Conservation (phyloP, 1,140 invertebrate species). For the Agrypnia vestita region DNA sequence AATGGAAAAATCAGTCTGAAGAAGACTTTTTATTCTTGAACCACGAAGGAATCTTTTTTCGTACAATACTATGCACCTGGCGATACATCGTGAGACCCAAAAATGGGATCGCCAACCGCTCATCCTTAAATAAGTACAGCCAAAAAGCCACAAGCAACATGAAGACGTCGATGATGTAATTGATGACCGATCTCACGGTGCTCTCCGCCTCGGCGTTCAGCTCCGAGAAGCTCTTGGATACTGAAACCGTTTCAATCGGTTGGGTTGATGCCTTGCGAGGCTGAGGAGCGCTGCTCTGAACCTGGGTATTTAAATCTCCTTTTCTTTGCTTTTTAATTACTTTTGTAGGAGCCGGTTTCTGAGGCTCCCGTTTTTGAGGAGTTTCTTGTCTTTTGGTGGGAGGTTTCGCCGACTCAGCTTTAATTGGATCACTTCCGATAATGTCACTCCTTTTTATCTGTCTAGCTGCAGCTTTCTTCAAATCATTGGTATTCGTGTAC, state of each 20-base stretch:
- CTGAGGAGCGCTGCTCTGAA: conserved; percentile 64
- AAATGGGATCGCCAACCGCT: conserved; percentile 83
- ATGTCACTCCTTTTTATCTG: conserved; percentile 62
- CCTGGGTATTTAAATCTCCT: conserved; percentile 57
- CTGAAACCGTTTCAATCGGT: conserved; percentile 69
- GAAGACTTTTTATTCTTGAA: conserved; percentile 57
- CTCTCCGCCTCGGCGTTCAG: conserved; percentile 75
- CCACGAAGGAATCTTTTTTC: conserved; percentile 69
- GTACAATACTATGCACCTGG: conserved; percentile 78
- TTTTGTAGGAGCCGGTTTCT: conserved; percentile 43
- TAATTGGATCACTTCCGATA: conserved; percentile 27
- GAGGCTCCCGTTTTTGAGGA: conserved; percentile 26
- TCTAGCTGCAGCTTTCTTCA: conserved; percentile 75
- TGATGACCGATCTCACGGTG: conserved; percentile 78
- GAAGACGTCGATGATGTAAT: conserved; percentile 81
- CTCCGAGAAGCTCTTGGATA: conserved; percentile 71
- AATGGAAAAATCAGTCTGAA: conserved; percentile 53
- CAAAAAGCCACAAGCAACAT: conserved; percentile 82
- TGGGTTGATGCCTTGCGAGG: conserved; percentile 62
- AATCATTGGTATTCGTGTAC: conserved; percentile 77
- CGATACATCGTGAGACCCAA: conserved; percentile 84
- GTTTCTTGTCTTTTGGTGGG: background rate
- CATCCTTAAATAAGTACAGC: conserved; percentile 86
- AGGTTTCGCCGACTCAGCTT: background rate
- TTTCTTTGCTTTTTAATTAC: conserved; percentile 49